Base-by-base conservation (phyloP, 2,797 vertebrate species). In the Molossus alvarezi region DNA sequence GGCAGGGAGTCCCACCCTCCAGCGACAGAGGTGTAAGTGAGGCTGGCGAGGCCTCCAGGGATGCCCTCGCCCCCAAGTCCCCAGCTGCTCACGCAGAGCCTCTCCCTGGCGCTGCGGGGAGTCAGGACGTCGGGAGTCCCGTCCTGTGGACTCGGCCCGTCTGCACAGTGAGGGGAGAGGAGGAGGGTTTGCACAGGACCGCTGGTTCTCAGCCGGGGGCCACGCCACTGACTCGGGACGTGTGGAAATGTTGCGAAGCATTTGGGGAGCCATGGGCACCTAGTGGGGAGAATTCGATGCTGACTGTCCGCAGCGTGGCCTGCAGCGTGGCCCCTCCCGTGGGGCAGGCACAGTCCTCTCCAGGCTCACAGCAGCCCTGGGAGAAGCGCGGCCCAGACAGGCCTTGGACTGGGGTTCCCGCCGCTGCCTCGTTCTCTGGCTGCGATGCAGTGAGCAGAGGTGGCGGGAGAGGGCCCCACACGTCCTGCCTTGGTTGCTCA, bases 241-340 rank as follows among this genome's bases (percentile, higher is more conserved):
- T 62, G 1, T 69, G 20, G 41, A 75, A 80, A 71, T 55, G 9
- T 14, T 65, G 12, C 0, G 0, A 62, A 77, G 55, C 4, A 60
- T 72, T 25, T 45, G 37, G 18, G 15, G 15, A 13, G 13, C 37
- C 53, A 15, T 0, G 9, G 51, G 33, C 45, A 77, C 69, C 25
- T 65, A 41, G 7, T 0, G n/a, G 29, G 23, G 60, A 51, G 57
- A 58, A 83, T 13, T 33, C 21, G 48, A 73, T 13, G 41, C 41
- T 73, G 6, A 45, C 4, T 9, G 29, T 21, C 65, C 76, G 6
- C 27, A 1, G 6, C 0, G 2, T 6, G 41, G 4, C 41, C 41
- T 45, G 41, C 6, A 6, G 41, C 6, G 1, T 0, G 8, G 41
- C 17, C 4, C 10, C 9, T n/a, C 65, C 55, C 17, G 23, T 25